Evolutionary conservation across 2,888 invertebrate genomes (phyloP).

Genomic region (Xestia c-nigrum): DNA sequence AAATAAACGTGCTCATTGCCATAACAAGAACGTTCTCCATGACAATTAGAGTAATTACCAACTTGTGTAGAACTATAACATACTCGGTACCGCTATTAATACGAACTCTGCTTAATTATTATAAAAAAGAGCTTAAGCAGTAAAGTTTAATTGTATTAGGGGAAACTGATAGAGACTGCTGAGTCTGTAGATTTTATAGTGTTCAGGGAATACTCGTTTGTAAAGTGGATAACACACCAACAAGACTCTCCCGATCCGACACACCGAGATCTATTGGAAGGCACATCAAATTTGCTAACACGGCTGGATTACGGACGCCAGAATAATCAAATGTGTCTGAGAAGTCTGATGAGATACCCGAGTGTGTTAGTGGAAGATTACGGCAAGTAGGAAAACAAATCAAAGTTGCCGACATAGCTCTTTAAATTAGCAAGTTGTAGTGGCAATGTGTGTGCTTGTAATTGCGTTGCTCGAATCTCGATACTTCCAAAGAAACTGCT

Average conservation of each 20-base stretch:
- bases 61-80: slow-evolving; percentile 53
- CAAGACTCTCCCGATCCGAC: slow-evolving; percentile 35
- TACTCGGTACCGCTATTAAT: slow-evolving; percentile 49
- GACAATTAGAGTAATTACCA: slow-evolving; percentile 61
- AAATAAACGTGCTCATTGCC: slow-evolving; percentile 29
- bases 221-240: slow-evolving; percentile 6
- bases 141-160: slow-evolving; percentile 58
- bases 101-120: slow-evolving; percentile 45
- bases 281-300: slow-evolving; percentile 55
- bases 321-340: slow-evolving; percentile 56
- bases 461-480: slow-evolving; percentile 1
- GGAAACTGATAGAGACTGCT: slow-evolving; percentile 16
- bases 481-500: slow-evolving; percentile 3
- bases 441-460: slow-evolving; percentile 27
- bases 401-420: slow-evolving; percentile 22
- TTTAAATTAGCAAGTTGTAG: slow-evolving; percentile 44
- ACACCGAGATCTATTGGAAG: slow-evolving; percentile 30
- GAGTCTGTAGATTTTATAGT: slow-evolving; percentile 29
- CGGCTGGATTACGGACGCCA: slow-evolving; percentile 39
- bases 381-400: slow-evolving; percentile 41
- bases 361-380: slow-evolving; percentile 43
- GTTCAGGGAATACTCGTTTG: slow-evolving; percentile 48
- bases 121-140: slow-evolving; percentile 47
- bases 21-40: slow-evolving; percentile 48
- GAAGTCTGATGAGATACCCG: slow-evolving; percentile 32